These are phyloP conservation scores for Pangasianodon hypophthalmus DNA, from an alignment of 2,113 vertebrate genomes.

Conservation along the genomic window DNA sequence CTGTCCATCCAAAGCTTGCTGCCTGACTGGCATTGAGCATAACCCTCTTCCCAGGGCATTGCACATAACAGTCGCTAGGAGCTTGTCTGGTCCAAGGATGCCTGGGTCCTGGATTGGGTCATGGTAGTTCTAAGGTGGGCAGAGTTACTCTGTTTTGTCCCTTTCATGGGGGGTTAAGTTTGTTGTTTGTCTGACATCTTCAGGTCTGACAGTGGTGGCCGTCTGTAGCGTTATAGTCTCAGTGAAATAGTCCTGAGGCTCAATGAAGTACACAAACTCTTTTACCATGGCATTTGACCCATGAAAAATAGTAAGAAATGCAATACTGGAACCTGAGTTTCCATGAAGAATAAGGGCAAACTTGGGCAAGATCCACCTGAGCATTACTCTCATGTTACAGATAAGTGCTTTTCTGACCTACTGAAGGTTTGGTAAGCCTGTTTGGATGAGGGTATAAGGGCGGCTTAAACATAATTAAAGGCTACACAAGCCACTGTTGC, in stretches of 20 bases:
- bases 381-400: neutral
- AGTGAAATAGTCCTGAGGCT: neutral
- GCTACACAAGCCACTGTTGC: slow-evolving; percentile 59
- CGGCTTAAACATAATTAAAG: neutral
- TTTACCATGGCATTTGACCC: neutral
- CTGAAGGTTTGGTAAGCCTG: neutral
- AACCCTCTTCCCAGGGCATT: neutral
- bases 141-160: neutral
- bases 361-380: neutral
- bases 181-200: neutral
- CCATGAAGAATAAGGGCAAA: neutral
- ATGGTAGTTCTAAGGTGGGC: neutral
- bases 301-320: neutral
- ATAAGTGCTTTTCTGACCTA: slow-evolving; percentile 4
- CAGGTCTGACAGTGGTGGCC: neutral
- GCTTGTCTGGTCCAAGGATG: neutral
- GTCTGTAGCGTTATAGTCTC: neutral
- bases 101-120: neutral
- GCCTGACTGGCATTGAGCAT: neutral
- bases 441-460: neutral
- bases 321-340: neutral
- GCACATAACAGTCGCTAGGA: neutral
- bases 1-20: neutral
- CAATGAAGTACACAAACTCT: neutral
- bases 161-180: neutral